Evolutionary conservation across 2,797 vertebrate genomes (phyloP).

Genomic region (Notolabrus celidotus): DNA sequence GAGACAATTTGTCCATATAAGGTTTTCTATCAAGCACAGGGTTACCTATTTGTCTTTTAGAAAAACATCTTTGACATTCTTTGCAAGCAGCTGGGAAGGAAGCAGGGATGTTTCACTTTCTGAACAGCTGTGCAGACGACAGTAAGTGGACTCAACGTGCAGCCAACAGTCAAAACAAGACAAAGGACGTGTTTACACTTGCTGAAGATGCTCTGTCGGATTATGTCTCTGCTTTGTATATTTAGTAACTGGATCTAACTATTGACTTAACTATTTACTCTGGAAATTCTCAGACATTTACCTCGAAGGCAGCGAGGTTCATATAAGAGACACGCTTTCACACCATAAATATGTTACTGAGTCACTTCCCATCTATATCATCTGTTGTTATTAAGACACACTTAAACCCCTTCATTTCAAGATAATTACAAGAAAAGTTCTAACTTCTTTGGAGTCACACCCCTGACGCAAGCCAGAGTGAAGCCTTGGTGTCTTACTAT

Average conservation of each 20-base stretch:
- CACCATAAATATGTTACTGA: too few relatives aligned
- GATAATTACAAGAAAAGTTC: too few relatives aligned
- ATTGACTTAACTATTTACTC: neutral
- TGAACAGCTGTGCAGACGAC: conserved; percentile 36
- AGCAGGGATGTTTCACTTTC: conserved; percentile 17
- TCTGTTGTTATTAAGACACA: too few relatives aligned
- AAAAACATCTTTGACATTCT: conserved; percentile 43
- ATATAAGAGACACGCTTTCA: too few relatives aligned
- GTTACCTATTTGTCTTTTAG: conserved; percentile 12
- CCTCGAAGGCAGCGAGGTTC: too few relatives aligned
- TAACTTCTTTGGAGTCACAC: too few relatives aligned
- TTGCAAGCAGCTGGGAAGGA: neutral
- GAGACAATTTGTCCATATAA: conserved; percentile 36
- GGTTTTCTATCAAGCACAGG: neutral
- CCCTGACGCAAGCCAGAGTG: too few relatives aligned
- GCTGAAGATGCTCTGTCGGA: neutral
- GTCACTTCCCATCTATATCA: too few relatives aligned
- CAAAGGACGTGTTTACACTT: neutral
- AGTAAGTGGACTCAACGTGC: conserved; percentile 13
- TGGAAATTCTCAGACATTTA: too few relatives aligned
- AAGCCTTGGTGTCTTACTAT: too few relatives aligned
- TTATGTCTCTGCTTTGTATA: neutral
- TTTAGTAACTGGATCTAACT: neutral
- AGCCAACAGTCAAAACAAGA: conserved; percentile 20
- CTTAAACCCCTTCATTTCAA: too few relatives aligned